These are phyloP conservation scores for Xerus rutilus DNA, from an alignment of 2,797 vertebrate genomes.

Conservation along the genomic window DNA sequence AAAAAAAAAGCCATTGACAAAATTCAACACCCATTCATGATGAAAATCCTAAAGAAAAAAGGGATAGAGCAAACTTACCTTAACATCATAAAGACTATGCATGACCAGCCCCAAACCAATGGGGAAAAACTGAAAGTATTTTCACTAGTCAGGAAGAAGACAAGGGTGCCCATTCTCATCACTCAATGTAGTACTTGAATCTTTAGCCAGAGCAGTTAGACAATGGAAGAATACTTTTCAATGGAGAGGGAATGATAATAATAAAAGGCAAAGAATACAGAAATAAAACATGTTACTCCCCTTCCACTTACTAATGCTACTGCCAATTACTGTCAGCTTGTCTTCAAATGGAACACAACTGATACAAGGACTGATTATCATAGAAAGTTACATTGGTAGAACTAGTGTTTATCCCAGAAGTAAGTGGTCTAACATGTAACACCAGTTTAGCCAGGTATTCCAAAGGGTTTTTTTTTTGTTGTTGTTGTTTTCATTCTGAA, in stretches of 20 bases:
- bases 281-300: neutral
- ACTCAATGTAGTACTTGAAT: too few species aligned
- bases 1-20: too few species aligned
- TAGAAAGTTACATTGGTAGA: neutral
- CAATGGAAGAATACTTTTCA: neutral
- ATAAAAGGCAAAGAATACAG: neutral
- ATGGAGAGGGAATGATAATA: neutral
- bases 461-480: neutral
- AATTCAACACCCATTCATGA: too few species aligned
- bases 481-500: neutral
- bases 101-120: neutral
- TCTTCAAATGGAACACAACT: slow-evolving; percentile 23
- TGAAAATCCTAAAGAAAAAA: too few species aligned
- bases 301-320: neutral
- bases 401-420: neutral
- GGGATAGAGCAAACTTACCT: neutral
- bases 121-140: neutral
- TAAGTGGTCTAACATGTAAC: neutral
- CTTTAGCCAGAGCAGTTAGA: neutral
- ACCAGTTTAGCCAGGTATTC: neutral
- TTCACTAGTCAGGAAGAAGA: neutral
- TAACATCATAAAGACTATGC: neutral
- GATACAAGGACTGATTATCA: neutral
- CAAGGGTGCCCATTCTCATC: neutral
- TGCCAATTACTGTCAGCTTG: neutral